These are phyloP conservation scores for Galendromus occidentalis DNA, from an alignment of 1,140 invertebrate species.

Conservation along the genomic window DNA sequence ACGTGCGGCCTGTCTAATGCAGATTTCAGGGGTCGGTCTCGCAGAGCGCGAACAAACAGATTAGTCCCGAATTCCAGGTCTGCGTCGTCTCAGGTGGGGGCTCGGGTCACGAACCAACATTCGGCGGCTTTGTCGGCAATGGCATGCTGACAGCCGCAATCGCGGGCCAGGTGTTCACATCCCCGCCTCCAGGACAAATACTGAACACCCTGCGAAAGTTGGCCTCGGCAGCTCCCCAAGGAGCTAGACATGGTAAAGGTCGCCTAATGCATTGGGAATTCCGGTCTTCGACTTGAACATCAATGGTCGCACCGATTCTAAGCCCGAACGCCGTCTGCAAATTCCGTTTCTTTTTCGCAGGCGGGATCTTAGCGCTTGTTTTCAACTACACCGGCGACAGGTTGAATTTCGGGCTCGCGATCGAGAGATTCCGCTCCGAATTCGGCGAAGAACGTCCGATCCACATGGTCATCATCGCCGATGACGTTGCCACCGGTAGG, in stretches of 20 bases:
- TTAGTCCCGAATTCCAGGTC: too few species aligned
- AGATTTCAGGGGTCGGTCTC: too few species aligned
- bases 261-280: neutral
- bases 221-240: constrained; percentile 23
- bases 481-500: constrained; percentile 22
- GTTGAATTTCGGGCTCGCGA: constrained; percentile 61
- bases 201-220: constrained; percentile 41
- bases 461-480: constrained; percentile 25
- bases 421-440: constrained; percentile 43
- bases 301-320: too few species aligned
- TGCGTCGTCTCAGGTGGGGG: constrained; percentile 30
- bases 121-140: constrained; percentile 48
- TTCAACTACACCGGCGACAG: constrained; percentile 73
- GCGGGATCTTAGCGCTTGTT: constrained; percentile 48
- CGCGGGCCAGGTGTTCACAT: constrained; percentile 52
- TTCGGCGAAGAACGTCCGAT: constrained; percentile 52
- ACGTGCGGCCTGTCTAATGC: too few species aligned
- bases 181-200: constrained; percentile 48
- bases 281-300: too few species aligned
- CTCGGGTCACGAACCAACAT: constrained; percentile 61
- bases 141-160: constrained; percentile 55
- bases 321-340: too few species aligned
- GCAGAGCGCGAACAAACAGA: too few species aligned
- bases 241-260: neutral
- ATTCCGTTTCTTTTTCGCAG: constrained; percentile 29